A percentile compares a stretch with the other conserved stretches of the same genome.
Conservation (phyloP, 2,888 invertebrate genomes). For the Agrypnus murinus region DNA sequence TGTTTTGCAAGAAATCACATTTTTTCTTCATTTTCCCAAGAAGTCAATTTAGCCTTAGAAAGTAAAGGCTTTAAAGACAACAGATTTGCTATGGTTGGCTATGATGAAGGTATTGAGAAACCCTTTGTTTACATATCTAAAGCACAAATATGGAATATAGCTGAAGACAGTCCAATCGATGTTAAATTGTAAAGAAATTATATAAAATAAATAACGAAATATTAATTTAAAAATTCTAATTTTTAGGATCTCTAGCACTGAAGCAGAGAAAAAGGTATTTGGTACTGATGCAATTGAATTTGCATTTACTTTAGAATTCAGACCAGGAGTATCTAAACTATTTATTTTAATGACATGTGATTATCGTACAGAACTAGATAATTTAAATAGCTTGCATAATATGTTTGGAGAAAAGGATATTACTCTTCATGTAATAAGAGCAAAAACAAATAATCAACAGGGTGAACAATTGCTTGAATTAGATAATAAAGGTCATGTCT, state of each 20-base stretch:
- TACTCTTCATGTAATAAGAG: constrained; percentile 55
- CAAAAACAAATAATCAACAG: constrained; percentile 42
- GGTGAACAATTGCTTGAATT: constrained; percentile 30
- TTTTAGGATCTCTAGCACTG: constrained; percentile 28
- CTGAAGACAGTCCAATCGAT: constrained; percentile 18
- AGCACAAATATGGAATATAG: constrained; percentile 51
- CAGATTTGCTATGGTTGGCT: constrained; percentile 71
- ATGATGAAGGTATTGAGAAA: constrained; percentile 51
- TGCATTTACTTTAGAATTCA: constrained; percentile 80
- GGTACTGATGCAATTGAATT: constrained; percentile 78
- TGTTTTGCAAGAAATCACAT: constrained; percentile 81
- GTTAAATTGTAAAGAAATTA: constrained; percentile 35
- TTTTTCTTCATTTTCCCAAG: constrained; percentile 78
- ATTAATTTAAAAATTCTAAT: neutral
- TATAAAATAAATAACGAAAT: neutral
- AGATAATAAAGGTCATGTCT: constrained; percentile 38
- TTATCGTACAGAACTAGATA: constrained; percentile 46
- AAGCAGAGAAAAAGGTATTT: neutral
- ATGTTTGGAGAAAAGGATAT: constrained; percentile 57
- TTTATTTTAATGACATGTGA: constrained; percentile 83
- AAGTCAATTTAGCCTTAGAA: constrained; percentile 77
- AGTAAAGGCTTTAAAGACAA: constrained; percentile 79
- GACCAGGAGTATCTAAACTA: constrained; percentile 85
- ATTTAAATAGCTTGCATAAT: constrained; percentile 55
- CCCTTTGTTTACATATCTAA: constrained; percentile 52